A percentile compares a stretch with the other conserved stretches of the same genome.
phyloP scores from a whole-genome alignment of 2,888 invertebrate species.

The Spisula solida region DNA sequence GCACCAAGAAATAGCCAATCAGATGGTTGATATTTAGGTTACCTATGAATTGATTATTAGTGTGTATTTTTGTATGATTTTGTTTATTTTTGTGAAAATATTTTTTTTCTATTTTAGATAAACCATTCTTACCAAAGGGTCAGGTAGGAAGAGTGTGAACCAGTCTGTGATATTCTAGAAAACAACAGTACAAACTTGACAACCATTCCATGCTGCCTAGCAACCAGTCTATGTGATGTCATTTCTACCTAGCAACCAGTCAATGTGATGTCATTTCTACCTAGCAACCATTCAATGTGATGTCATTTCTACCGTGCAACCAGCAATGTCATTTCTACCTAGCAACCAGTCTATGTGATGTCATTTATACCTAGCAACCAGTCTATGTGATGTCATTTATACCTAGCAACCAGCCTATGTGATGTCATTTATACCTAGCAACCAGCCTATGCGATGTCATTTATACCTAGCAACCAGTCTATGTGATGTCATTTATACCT shows the following conservation, averaged over 20 bases:
- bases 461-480: too few relatives aligned
- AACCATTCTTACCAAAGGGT: conserved; percentile 33
- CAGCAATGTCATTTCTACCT: too few relatives aligned
- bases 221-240: conserved; percentile 23
- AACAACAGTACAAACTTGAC: conserved; percentile 26
- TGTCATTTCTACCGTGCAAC: too few relatives aligned
- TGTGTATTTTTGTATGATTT: neutral
- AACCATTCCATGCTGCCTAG: conserved; percentile 56
- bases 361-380: too few relatives aligned
- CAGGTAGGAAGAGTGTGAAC: conserved; percentile 31
- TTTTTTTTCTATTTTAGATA: conserved; percentile 27
- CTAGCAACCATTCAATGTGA: too few relatives aligned
- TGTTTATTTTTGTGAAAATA: too few relatives aligned
- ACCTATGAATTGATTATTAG: too few relatives aligned
- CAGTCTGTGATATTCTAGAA: conserved; percentile 59
- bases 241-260: conserved; percentile 1
- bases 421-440: neutral
- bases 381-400: neutral
- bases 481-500: too few relatives aligned
- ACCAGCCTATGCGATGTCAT: too few relatives aligned
- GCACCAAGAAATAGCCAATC: too few relatives aligned
- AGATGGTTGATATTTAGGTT: too few relatives aligned
- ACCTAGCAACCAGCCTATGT: conserved; percentile 31
- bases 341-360: too few relatives aligned
- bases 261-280: neutral